These are phyloP conservation scores for Euthynnus affinis DNA, from an alignment of 2,797 vertebrate species.

Conservation along the genomic window DNA sequence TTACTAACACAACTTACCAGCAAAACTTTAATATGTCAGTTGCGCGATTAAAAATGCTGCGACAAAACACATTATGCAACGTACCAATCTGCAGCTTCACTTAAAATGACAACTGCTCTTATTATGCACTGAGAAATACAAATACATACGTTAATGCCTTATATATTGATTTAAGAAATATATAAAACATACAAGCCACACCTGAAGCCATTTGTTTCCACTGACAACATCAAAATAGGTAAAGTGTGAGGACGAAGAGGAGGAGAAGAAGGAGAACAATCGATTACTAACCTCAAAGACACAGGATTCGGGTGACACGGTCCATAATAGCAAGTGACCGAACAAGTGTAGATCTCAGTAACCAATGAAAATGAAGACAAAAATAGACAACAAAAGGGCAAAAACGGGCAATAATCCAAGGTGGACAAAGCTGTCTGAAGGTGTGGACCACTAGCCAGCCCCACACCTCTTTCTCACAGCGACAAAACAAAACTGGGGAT, in stretches of 20 bases:
- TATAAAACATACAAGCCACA: background rate
- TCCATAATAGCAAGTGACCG: constrained; percentile 80
- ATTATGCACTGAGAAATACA: background rate
- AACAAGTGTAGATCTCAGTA: constrained; percentile 73
- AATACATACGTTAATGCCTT: background rate
- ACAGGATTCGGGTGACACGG: constrained; percentile 74
- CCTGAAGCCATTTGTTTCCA: constrained; percentile 4
- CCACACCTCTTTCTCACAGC: constrained; percentile 71
- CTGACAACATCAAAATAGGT: constrained; percentile 22
- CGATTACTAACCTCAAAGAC: constrained; percentile 86
- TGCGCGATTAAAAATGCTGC: constrained; percentile 14
- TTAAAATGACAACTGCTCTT: constrained; percentile 5
- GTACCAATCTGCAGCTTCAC: background rate
- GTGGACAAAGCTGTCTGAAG: constrained; percentile 64
- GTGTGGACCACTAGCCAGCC: constrained; percentile 64
- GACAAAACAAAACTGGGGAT: constrained; percentile 72
- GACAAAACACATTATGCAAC: background rate
- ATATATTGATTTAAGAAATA: background rate
- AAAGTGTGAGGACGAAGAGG: constrained; percentile 20
- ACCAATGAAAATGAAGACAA: constrained; percentile 66
- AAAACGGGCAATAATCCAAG: constrained; percentile 83
- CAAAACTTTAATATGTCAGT: constrained; percentile 34
- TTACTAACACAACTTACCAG: background rate
- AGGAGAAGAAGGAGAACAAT: constrained; percentile 46
- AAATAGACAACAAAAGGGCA: constrained; percentile 59